Base-by-base conservation (phyloP, 2,888 invertebrate species). In the Aphelenchoides bicaudatus region DNA sequence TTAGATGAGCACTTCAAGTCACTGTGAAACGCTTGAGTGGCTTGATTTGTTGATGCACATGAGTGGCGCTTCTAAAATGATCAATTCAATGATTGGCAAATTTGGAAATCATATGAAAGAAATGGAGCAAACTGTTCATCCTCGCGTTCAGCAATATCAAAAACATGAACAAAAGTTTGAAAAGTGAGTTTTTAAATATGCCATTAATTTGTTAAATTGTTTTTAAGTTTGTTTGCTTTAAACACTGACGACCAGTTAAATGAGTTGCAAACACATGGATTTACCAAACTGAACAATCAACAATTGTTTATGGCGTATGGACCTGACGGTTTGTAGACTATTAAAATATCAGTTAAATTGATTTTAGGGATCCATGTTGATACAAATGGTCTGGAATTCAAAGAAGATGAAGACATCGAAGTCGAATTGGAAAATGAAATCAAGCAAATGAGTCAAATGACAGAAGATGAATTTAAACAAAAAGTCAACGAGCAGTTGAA, bases 141-240 rank as follows among this genome's bases (percentile, higher is more conserved):
- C 62, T 13, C 34, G 50, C 6, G 46, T 64, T 0, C 30, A 48
- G n/a, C 43, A 63, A 39, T 13, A 65, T n/a, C 46, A 65, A 37
- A 25, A 46, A 43, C 43, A 43, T n/a, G 43, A 43, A 10, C 16
- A 43, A n/a, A 43, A 43, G 23, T 43, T 43, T 25, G 43, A 43
- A 10, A 8, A 6, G n/a, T n/a, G n/a, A n/a, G n/a, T n/a, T n/a
- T n/a, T n/a, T n/a, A n/a, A n/a, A n/a, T n/a, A n/a, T n/a, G n/a
- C n/a, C n/a, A n/a, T n/a, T n/a, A n/a, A n/a, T n/a, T n/a, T n/a
- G n/a, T n/a, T n/a, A n/a, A n/a, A n/a, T n/a, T n/a, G n/a, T n/a
- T n/a, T n/a, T n/a, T n/a, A n/a, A n/a, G n/a, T n/a, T n/a, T n/a
- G n/a, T n/a, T n/a, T n/a, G 10, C 43, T 43, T n/a, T 25, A 43